phyloP scores from a whole-genome alignment of 2,113 vertebrate species.

The Bufo gargarizans region DNA sequence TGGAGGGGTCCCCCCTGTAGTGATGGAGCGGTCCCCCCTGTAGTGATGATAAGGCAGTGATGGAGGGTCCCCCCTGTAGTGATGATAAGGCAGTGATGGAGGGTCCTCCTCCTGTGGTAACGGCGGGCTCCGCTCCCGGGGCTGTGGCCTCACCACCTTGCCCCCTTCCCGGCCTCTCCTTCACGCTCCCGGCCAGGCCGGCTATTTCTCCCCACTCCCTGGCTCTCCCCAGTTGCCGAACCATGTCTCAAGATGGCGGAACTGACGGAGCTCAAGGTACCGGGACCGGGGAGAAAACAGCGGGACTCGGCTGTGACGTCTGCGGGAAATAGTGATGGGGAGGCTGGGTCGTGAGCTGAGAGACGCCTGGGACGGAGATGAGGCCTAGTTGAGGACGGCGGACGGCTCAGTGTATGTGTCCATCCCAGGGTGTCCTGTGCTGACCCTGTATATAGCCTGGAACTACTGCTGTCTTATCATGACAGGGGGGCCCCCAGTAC shows the following conservation, averaged over 20 bases:
- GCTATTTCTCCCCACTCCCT: slow-evolving; percentile 43
- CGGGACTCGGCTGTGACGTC: background rate
- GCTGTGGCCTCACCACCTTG: background rate
- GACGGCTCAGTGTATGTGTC: background rate
- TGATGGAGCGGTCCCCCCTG: background rate
- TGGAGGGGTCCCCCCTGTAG: background rate
- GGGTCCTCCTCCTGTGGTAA: background rate
- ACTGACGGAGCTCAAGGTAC: slow-evolving; percentile 70
- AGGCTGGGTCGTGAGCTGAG: background rate
- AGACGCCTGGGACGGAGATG: background rate
- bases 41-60: background rate
- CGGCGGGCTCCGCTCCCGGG: background rate
- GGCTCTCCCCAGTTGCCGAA: slow-evolving; percentile 55
- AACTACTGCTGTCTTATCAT: too few species aligned
- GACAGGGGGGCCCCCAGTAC: background rate
- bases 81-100: background rate
- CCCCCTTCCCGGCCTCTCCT: slow-evolving; percentile 11
- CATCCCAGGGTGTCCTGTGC: too few species aligned
- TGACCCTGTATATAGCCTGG: too few species aligned
- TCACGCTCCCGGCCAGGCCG: background rate
- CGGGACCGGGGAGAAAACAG: background rate
- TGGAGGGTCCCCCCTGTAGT: background rate
- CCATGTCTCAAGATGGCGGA: slow-evolving; percentile 75
- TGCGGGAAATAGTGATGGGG: background rate
- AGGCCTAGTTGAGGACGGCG: background rate